Percentiles rank a stretch among this genome's conserved stretches.
These are phyloP conservation scores for Drosophila robusta DNA, from an alignment of 2,888 invertebrate species.

Conservation along the genomic window DNA sequence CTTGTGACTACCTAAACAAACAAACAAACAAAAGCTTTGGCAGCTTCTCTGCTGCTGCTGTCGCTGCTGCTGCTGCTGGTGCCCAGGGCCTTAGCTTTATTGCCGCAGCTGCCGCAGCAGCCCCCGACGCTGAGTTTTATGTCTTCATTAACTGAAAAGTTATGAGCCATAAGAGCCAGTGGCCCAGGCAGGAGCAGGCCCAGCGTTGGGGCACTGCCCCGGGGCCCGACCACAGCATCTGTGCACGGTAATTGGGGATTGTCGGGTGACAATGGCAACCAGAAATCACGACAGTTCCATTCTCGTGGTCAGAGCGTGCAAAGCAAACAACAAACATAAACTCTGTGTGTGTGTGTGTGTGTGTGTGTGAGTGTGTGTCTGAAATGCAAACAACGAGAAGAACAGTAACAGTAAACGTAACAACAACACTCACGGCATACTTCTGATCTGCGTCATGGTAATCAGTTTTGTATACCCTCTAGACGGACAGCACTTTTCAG, in stretches of 20 bases:
- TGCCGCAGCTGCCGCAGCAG: conserved; percentile 47
- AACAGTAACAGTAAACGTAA: conserved; percentile 39
- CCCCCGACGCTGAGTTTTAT: conserved; percentile 73
- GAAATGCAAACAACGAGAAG: conserved; percentile 13
- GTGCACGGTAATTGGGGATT: conserved; percentile 68
- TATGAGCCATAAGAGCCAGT: conserved; percentile 71
- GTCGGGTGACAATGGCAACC: conserved; percentile 68
- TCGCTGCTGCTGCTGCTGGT: conserved; percentile 6
- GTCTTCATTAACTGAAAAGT: conserved; percentile 83
- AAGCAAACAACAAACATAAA: conserved; percentile 4
- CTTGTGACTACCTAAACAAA: conserved; percentile 66
- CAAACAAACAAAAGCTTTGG: conserved; percentile 54
- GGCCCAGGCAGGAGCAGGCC: conserved; percentile 11
- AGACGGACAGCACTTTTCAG: not conserved
- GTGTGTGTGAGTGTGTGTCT: not conserved
- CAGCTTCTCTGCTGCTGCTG: conserved; percentile 19
- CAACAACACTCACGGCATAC: conserved; percentile 45
- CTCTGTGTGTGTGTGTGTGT: not conserved
- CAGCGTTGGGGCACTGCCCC: not conserved
- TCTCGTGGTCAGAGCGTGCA: conserved; percentile 50
- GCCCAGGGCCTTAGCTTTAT: conserved; percentile 28
- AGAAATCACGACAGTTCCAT: conserved; percentile 47
- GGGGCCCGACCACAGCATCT: conserved; percentile 59
- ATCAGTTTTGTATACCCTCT: conserved; percentile 58
- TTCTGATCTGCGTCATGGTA: conserved; percentile 79